These are phyloP conservation scores for Orius insidiosus DNA, from an alignment of 1,140 invertebrate species.

Conservation along the genomic window DNA sequence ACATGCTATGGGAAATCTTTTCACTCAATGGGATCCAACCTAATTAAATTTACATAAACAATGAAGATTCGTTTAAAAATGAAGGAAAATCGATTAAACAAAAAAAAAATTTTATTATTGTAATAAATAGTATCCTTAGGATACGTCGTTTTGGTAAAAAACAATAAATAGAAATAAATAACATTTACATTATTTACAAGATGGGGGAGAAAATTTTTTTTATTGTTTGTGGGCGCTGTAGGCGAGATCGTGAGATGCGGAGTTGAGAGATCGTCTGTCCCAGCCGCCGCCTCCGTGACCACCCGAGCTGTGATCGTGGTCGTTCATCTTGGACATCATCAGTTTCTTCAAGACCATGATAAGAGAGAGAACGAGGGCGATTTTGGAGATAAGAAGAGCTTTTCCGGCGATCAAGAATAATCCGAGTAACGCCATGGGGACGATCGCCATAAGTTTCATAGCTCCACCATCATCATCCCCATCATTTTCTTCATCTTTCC, in stretches of 20 bases:
- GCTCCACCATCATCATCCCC: slow-evolving; percentile 39
- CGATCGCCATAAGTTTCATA: slow-evolving; percentile 44
- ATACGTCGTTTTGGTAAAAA: too few species aligned
- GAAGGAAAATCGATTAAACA: too few species aligned
- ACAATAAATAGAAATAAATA: too few species aligned
- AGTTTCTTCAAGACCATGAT: slow-evolving; percentile 61
- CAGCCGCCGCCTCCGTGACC: slow-evolving; percentile 24
- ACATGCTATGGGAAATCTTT: too few species aligned
- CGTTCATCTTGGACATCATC: slow-evolving; percentile 26
- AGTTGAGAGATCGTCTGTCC: slow-evolving; percentile 39
- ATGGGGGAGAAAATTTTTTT: neutral
- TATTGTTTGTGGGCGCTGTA: slow-evolving; percentile 47
- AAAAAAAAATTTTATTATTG: too few species aligned
- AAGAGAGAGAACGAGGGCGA: slow-evolving; percentile 55
- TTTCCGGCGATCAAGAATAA: slow-evolving; percentile 56
- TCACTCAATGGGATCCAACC: too few species aligned
- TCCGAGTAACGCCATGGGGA: slow-evolving; percentile 53
- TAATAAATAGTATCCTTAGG: too few species aligned
- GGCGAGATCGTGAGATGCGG: slow-evolving; percentile 43
- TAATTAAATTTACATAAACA: too few species aligned
- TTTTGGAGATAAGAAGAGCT: slow-evolving; percentile 52
- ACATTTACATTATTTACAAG: slow-evolving; percentile 1
- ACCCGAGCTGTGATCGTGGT: slow-evolving; percentile 20
- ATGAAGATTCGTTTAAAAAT: too few species aligned
- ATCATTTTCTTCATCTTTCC: slow-evolving; percentile 35